Conservation (phyloP, 1,140 invertebrate species). For the Manduca sexta region DNA sequence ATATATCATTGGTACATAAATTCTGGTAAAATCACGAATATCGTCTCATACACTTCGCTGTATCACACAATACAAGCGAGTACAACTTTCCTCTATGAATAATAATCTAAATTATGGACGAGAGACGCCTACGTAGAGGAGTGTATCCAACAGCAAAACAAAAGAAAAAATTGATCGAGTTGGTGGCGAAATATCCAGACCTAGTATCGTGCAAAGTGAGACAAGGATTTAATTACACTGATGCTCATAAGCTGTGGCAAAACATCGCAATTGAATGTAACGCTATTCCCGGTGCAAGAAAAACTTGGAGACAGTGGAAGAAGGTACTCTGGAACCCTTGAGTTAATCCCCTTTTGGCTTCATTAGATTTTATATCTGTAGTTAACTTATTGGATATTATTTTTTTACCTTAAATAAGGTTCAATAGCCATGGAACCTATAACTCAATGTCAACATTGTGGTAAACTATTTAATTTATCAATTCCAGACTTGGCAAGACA, state of each 20-base stretch:
- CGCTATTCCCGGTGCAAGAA: slow-evolving; percentile 49
- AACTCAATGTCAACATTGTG: no score
- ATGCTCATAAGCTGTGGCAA: slow-evolving; percentile 53
- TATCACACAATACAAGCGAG: no score
- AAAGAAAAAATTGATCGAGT: slow-evolving; percentile 57
- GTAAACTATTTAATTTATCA: no score
- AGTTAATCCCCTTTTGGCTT: no score
- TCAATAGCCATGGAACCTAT: no score
- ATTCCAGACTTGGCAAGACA: slow-evolving; percentile 63
- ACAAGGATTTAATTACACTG: slow-evolving; percentile 47
- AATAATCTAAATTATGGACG: slow-evolving; percentile 31
- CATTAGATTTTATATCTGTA: no score
- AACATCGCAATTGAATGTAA: slow-evolving; percentile 57
- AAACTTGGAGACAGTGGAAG: slow-evolving; percentile 62
- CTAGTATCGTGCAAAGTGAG: slow-evolving; percentile 49
- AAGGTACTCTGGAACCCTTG: slow-evolving; percentile 30
- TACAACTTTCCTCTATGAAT: background rate
- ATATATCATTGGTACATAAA: no score
- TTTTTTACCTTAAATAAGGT: no score
- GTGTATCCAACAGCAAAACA: slow-evolving; percentile 49
- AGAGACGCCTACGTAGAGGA: slow-evolving; percentile 40
- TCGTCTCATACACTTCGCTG: no score
- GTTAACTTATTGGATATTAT: no score
- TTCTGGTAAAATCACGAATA: no score
- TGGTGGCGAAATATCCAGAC: slow-evolving; percentile 49